Percentiles rank a stretch among this genome's conserved stretches.
phyloP scores from a whole-genome alignment of 2,888 invertebrate genomes.

The Dioctria rufipes region DNA sequence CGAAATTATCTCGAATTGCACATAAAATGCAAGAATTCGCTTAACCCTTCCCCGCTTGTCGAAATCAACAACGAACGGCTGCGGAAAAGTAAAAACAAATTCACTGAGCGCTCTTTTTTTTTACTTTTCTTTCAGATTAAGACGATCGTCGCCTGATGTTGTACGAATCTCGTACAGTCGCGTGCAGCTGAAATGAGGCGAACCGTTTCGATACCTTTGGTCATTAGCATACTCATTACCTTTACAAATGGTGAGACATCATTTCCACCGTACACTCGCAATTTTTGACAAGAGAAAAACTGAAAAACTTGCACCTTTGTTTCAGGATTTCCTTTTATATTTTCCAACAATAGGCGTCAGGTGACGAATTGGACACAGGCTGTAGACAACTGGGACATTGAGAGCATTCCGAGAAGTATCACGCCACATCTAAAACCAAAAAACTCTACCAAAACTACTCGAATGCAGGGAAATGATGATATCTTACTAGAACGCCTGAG shows the following conservation, averaged over 20 bases:
- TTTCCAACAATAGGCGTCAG: slow-evolving; percentile 62
- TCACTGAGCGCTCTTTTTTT: not conserved
- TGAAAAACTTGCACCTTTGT: slow-evolving; percentile 49
- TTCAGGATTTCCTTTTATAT: slow-evolving; percentile 66
- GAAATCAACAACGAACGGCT: no score
- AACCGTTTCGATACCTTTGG: slow-evolving; percentile 53
- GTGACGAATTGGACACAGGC: slow-evolving; percentile 68
- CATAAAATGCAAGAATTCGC: no score
- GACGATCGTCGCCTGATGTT: slow-evolving; percentile 31
- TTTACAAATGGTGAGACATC: slow-evolving; percentile 56
- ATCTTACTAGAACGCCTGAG: slow-evolving; percentile 66
- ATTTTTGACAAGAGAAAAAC: not conserved
- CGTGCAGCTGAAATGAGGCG: slow-evolving; percentile 46
- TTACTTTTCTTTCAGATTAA: not conserved
- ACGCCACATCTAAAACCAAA: slow-evolving; percentile 67
- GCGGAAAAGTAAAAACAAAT: not conserved
- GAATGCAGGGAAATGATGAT: slow-evolving; percentile 65
- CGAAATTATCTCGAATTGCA: no score
- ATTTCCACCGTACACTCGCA: not conserved
- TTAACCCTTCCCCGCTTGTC: no score
- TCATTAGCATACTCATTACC: slow-evolving; percentile 58
- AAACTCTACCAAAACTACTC: slow-evolving; percentile 62
- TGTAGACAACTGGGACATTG: slow-evolving; percentile 68
- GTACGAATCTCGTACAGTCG: slow-evolving; percentile 11
- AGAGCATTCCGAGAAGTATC: slow-evolving; percentile 68